Base-by-base conservation (phyloP, 2,888 invertebrate genomes). In the Adela reaumurella region DNA sequence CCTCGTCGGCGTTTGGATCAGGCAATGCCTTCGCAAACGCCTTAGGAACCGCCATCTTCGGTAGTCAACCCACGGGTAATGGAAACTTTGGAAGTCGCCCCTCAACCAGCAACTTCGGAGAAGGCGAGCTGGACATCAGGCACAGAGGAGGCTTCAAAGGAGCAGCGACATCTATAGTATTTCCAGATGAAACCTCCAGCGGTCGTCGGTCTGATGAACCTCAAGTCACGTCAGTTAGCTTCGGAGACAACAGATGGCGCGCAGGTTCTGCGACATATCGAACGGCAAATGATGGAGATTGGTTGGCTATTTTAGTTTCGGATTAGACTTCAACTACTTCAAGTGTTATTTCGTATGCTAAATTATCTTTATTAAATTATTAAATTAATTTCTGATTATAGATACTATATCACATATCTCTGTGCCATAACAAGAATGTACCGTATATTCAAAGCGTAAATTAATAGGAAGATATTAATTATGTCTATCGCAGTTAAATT, bases 1-100 rank as follows among this genome's bases (percentile, higher is more conserved):
- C 74, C 1, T 71, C 76, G 0, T 70, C 70, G 2, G 72, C 74
- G 8, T 77, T 78, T 53, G 74, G 74, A 0, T 70, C 74, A 5
- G 42, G 48, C 74, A 74, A 52, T 48, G 42, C 48, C 41, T 18
- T 18, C 45, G 20, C 45, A 46, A 50, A 50, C 47, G 45, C 35
- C 48, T 29, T 17, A 17, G 17, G 42, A 18, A 17, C 20, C 20
- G 43, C 47, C 45, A 19, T 48, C 47, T 28, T 46, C 28, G 46
- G 46, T 48, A 48, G 45, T 45, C 43, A 48, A 46, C 47, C 24
- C 24, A 6, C 24, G 4, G 35, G 35, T 3, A 35, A 24, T 16
- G 45, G 19, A 8, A 17, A 47, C 6, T 67, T 69, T 52, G 62
- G 73, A 74, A n/a, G n/a, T n/a, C n/a, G n/a, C n/a, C n/a, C n/a